These are phyloP conservation scores for Tragelaphus strepsiceros DNA, from an alignment of 2,113 vertebrate species.

Conservation along the genomic window DNA sequence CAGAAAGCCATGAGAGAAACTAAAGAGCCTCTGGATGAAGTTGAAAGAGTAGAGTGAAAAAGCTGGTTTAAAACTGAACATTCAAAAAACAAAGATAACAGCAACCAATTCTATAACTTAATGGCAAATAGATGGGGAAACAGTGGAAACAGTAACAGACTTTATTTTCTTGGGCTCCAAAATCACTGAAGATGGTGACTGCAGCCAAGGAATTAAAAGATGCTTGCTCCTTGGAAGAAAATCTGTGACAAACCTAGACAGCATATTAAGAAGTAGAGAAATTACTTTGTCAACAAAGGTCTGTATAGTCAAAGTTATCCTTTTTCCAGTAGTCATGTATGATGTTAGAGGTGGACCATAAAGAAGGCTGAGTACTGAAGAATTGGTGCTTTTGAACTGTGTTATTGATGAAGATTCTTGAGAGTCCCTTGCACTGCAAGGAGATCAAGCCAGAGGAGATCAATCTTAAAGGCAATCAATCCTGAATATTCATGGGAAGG, in stretches of 20 bases:
- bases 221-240: neutral
- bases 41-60: neutral
- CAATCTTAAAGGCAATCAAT: neutral
- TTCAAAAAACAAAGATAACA: neutral
- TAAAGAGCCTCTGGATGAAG: neutral
- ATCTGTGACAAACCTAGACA: neutral
- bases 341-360: neutral
- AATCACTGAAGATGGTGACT: neutral
- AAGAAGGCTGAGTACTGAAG: neutral
- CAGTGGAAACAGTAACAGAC: neutral
- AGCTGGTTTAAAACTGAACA: neutral
- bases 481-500: neutral
- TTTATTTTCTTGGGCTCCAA: neutral
- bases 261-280: neutral
- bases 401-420: neutral
- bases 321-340: neutral
- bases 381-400: neutral
- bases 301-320: accelerated
- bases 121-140: neutral
- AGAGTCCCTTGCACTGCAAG: neutral
- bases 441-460: neutral
- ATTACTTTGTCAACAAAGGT: neutral
- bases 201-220: neutral
- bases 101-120: neutral
- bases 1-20: neutral